Base-by-base conservation (phyloP, 2,888 invertebrate species). In the Cheilosia pagana region DNA sequence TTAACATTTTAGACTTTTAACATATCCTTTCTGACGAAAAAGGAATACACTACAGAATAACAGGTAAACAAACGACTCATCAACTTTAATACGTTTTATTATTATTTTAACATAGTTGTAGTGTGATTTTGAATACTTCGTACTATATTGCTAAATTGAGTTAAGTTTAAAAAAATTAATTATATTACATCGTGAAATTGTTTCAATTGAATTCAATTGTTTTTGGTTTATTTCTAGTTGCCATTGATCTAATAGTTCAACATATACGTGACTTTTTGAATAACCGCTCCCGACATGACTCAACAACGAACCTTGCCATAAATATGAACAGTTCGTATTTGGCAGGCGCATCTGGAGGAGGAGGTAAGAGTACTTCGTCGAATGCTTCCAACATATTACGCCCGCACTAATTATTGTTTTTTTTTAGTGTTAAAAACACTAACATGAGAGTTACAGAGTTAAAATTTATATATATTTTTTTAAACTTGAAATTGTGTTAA, bases 231-330 rank as follows among this genome's bases (percentile, higher is more conserved):
- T 82, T 88, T 95, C 79, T 95, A 98, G 99, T 99, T 92, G 99
- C 99, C 87, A 98, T 99, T 90, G 98, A 98, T 91, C 93, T 99
- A 92, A 98, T 99, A 90, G 98, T 99, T 62, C 98, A 98, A 92
- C 98, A 98, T 92, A 98, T 99, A 91, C 95, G 97, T 88, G 98
- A 98, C 91, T 95, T 98, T 90, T 93, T 98, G 89, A 95, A 94
- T 89, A 94, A 94, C 90, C 93, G 94, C 12, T 89, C 90, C 5
- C 89, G 88, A 19, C 87, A 87, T 60, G 90, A 89, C 6, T 90
- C 91, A n/a, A 89, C 90, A 5, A 88, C 88, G 23, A 91, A 90
- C 31, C 89, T 91, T 77, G 88, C 88, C 14, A 86, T 90, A 21
- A 89, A 88, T 81, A 89, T 90, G 89, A 90, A 89, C 16, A 75